Evolutionary conservation across 2,888 invertebrate species (phyloP), one percentile per base, ranked within the genome.

Genomic region (Volucella inflata): DNA sequence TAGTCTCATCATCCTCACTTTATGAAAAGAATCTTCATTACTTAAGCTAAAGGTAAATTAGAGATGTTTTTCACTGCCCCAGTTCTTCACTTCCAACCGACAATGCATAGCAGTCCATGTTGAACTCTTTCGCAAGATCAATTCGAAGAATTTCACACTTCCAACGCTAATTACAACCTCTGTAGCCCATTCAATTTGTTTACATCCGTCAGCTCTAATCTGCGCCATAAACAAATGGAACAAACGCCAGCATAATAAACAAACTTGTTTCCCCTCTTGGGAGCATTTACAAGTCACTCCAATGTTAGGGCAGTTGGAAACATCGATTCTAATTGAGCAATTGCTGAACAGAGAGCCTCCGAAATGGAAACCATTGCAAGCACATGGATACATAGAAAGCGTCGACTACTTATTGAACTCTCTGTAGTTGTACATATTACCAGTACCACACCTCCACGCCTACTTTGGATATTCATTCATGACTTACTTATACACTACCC

Each of bases 381-480:
- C 30, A 8, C 48, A 70, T 17, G 48, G 12, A 71, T 30, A 30
- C 30, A 6, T 30, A 30, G 30, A 30, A 30, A 30, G 30, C 30
- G 71, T 40, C 50, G 59, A 30, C 30, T 48, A 70, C 70, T 57
- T 46, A 36, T 70, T 12, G 38, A 57, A 48, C 65, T 40, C 6
- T 30, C 55, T 12, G 10, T n/a, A n/a, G n/a, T n/a, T n/a, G n/a
- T 16, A 17, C 8, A 60, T 14, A 17, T 2, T 14, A 10, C 44
- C 11, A n/a, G n/a, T 14, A 65, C 50, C 42, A 55, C 50, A 64
- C 38, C 30, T 16, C 60, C 60, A 46, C 21, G 40, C 30, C 65
- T 46, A 65, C 40, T 60, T 51, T 51, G 60, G 59, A 51, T 30
- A 76, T 59, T n/a, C 76, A 68, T 77, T 77, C 60, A 68, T 60